Evolutionary conservation across 1,140 invertebrate species (phyloP), one percentile per base, ranked within the genome.

Genomic region (Elysia chlorotica): DNA sequence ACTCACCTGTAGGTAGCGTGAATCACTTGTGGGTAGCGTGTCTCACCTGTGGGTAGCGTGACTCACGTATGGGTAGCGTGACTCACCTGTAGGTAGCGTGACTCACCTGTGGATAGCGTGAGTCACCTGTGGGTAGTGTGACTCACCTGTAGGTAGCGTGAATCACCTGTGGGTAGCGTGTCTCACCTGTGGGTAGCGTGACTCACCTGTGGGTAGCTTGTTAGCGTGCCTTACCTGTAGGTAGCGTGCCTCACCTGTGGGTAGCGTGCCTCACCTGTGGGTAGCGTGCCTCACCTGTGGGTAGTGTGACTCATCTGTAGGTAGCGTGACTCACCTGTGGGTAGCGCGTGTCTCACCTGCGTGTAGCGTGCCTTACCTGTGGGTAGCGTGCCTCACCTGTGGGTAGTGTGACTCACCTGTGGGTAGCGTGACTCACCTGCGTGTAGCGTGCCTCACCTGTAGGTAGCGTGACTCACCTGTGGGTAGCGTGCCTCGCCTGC

Each of bases 371-470:
- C 25, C 6, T 48, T n/a, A 48, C 10, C 10, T 14, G 10, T n/a
- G 41, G 10, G 10, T 10, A 48, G 41, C 41, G 10, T 48, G 10
- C 41, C n/a, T 48, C 10, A n/a, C 41, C 41, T 48, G 10, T 10
- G n/a, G n/a, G 41, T 48, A n/a, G 25, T 5, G 25, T 31, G 14
- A 10, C 17, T 4, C 33, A 67, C 65, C 65, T 83, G 84, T 84
- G 14, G 87, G 88, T 36, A 88, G 62, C 17, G 65, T 77, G 3
- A 25, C 17, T 25, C 17, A 10, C 25, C 25, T 6, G 56, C 6
- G 6, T 17, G 25, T 10, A 59, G 17, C 25, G 6, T 17, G 17
- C 6, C 14, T 59, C 6, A 48, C 10, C 41, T 14, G n/a, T n/a
- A 48, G n/a, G 10, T 48, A 48, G 10, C 41, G n/a, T 48, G 41